Percentiles rank a stretch among this genome's conserved stretches.
These are phyloP conservation scores for Myripristis murdjan DNA, from an alignment of 2,797 vertebrate species.

Conservation along the genomic window DNA sequence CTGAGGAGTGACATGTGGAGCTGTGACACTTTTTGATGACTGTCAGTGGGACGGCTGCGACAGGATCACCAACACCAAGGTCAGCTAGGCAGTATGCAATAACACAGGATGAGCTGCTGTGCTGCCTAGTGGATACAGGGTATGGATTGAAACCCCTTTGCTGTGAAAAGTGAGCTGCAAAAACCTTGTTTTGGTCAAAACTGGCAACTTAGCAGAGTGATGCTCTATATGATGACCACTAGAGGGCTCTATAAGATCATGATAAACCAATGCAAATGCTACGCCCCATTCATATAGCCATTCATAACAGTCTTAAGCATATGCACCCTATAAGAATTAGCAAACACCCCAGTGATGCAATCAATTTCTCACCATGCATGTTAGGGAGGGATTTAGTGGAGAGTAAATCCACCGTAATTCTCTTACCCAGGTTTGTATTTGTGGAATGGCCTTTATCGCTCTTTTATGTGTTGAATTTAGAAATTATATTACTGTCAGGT, in stretches of 20 bases:
- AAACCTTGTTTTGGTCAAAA: no score
- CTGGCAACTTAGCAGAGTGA: neutral
- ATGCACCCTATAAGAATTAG: neutral
- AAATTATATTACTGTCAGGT: no score
- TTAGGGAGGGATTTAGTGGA: no score
- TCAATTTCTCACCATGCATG: no score
- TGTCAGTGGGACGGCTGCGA: conserved; percentile 36
- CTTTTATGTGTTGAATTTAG: no score
- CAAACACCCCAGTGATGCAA: no score
- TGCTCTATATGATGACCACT: conserved; percentile 35
- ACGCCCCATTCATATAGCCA: neutral
- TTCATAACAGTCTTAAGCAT: neutral
- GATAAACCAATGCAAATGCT: neutral
- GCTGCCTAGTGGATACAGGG: neutral
- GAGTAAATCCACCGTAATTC: no score
- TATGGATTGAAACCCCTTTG: neutral
- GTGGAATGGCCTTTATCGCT: no score
- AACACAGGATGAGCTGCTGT: neutral
- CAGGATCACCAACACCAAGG: conserved; percentile 37
- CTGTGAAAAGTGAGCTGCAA: neutral
- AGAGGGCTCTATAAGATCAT: conserved; percentile 52
- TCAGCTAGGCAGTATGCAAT: conserved; percentile 12
- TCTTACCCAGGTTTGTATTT: no score
- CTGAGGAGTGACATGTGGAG: conserved; percentile 34
- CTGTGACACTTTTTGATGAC: conserved; percentile 49